Evolutionary conservation across 1,140 invertebrate species (phyloP), one percentile per base, ranked within the genome.

Genomic region (Apis dorsata): DNA sequence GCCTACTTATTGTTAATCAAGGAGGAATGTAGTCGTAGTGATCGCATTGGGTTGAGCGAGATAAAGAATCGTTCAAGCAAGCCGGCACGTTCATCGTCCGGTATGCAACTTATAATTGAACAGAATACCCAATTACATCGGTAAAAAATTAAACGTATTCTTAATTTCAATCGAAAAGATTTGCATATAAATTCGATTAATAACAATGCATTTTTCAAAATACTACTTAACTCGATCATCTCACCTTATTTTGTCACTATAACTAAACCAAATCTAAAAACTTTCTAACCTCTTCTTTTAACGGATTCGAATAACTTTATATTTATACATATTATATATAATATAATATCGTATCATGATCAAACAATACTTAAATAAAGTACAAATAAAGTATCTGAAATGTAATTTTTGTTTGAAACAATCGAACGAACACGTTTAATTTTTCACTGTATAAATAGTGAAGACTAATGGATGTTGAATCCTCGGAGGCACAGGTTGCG

Each of bases 11-110:
- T 89, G 89, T 93, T 92, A 92, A 81, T 91, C 89, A 91, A 90
- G 88, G 90, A 93, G 92, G 92, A 93, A 93, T 92, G 92, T 93
- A 92, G 89, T 93, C 88, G 87, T 92, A 92, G 80, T 91, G 90
- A 87, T 90, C 90, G 87, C 87, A 84, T 88, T 88, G 79, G 82
- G 83, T 91, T 90, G 91, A 92, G 91, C 89, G 88, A 89, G 90
- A 90, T 91, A 88, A 91, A 89, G 89, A 92, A 92, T 88, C 86
- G 85, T 89, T 92, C 89, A 88, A 90, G 88, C 87, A 90, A 91
- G 86, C 86, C 89, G 90, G 86, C 87, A 89, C 88, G 87, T 92
- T 92, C 86, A 91, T 91, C 89, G 88, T 88, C 90, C 86, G 88
- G 83, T 89, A 53, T 84, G 65, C 60, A 71, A 84, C 44, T 79